A percentile compares a stretch with the other conserved stretches of the same genome.
Conservation (phyloP, 1,140 invertebrate genomes). For the Anagrus nilaparvatae region DNA sequence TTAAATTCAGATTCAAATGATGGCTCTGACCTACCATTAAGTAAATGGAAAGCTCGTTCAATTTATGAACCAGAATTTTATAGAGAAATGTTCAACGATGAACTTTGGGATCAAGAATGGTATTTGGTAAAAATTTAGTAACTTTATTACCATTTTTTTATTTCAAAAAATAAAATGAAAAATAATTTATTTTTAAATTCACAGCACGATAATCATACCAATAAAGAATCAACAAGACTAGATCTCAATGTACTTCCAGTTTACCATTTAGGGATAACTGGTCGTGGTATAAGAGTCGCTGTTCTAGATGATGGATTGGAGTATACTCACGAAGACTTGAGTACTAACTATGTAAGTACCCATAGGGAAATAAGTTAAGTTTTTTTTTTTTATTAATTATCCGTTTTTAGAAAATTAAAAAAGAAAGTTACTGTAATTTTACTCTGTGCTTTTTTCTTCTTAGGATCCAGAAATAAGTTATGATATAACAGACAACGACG, state of each 20-base stretch:
- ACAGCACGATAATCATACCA: slow-evolving; percentile 32
- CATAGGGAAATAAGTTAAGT: slow-evolving; percentile 12
- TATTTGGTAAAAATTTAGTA: slow-evolving; percentile 61
- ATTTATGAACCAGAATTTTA: too few relatives aligned
- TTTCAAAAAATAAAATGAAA: slow-evolving; percentile 4
- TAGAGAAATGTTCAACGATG: slow-evolving; percentile 90
- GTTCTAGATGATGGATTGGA: slow-evolving; percentile 84
- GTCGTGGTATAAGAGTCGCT: slow-evolving; percentile 66
- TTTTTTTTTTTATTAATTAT: too few relatives aligned
- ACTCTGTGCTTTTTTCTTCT: slow-evolving; percentile 5
- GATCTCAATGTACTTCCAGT: slow-evolving; percentile 70
- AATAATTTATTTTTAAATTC: too few relatives aligned
- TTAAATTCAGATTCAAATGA: slow-evolving; percentile 29
- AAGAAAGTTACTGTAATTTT: slow-evolving; percentile 1
- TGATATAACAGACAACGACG: slow-evolving; percentile 68
- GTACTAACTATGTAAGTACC: slow-evolving; percentile 65
- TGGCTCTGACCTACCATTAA: too few relatives aligned
- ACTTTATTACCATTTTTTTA: too few relatives aligned
- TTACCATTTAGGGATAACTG: slow-evolving; percentile 69
- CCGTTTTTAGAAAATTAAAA: background rate
- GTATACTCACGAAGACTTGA: slow-evolving; percentile 68
- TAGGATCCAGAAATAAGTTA: slow-evolving; percentile 76
- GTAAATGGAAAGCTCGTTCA: too few relatives aligned
- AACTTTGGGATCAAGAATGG: slow-evolving; percentile 81
- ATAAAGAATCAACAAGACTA: slow-evolving; percentile 47